phyloP scores from a whole-genome alignment of 2,113 vertebrate species.

The Emydura subglobosa region DNA sequence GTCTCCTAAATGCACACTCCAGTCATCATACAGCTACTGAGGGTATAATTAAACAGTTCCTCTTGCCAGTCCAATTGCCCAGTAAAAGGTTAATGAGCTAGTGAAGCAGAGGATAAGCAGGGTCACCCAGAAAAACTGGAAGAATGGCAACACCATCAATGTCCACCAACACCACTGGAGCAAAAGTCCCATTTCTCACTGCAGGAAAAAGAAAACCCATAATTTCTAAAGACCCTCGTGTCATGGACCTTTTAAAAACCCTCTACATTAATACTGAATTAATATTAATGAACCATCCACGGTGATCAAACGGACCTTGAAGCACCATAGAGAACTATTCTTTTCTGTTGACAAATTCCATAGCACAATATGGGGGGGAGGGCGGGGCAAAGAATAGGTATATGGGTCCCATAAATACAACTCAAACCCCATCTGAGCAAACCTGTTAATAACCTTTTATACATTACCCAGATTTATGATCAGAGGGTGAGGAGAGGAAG shows the following conservation, averaged over 20 bases:
- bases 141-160: background rate
- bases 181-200: background rate
- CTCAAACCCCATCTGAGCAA: fast-evolving
- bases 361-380: background rate
- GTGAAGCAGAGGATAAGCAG: background rate
- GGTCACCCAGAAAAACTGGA: background rate
- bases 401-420: background rate
- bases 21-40: background rate
- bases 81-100: background rate
- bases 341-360: background rate
- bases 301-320: background rate
- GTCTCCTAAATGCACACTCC: background rate
- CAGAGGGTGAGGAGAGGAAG: background rate
- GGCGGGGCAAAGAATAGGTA: background rate
- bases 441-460: background rate
- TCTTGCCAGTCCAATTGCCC: background rate
- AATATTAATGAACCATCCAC: background rate
- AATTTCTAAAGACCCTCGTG: background rate
- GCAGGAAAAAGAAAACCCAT: background rate
- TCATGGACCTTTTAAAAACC: background rate
- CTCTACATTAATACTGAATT: too few species aligned
- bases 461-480: background rate
- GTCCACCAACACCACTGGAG: background rate
- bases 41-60: background rate
- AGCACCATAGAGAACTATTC: background rate